phyloP scores from a whole-genome alignment of 2,888 invertebrate species.

The Lasioglossum figueresi region DNA sequence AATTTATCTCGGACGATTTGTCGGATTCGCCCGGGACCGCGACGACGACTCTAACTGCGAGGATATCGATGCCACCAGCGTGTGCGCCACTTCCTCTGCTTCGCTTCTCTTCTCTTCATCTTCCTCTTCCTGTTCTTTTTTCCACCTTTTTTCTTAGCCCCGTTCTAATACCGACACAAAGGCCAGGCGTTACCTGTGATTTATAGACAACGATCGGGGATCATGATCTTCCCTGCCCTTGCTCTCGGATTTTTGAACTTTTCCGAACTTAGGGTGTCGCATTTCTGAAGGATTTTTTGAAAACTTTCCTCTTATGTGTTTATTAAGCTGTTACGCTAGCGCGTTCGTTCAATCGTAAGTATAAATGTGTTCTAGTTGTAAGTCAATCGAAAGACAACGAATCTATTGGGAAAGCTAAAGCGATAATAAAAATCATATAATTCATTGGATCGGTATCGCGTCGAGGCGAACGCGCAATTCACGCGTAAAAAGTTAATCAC shows the following conservation, averaged over 20 bases:
- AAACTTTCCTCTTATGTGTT: not conserved
- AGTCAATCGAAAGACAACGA: not conserved
- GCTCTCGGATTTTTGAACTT: not conserved
- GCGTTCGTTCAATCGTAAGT: not conserved
- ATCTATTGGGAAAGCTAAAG: not conserved
- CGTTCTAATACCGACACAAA: not conserved
- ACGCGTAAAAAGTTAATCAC: not conserved
- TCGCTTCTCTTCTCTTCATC: not conserved
- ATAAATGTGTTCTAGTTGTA: not conserved
- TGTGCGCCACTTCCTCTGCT: not conserved
- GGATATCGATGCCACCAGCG: conserved; percentile 7
- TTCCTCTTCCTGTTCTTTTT: conserved; percentile 4
- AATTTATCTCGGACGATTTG: conserved; percentile 81
- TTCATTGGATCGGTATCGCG: not conserved
- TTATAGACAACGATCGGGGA: conserved; percentile 12
- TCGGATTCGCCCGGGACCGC: conserved; percentile 55
- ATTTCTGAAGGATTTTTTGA: not conserved
- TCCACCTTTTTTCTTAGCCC: not conserved
- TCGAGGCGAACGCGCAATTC: not conserved
- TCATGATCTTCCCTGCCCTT: not conserved
- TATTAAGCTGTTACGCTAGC: not conserved
- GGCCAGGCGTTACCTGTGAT: conserved; percentile 3
- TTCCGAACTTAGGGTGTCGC: not conserved
- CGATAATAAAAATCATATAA: not conserved
- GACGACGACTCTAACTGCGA: conserved; percentile 10